These are phyloP conservation scores for Plemyria rubiginata DNA, from an alignment of 2,888 invertebrate genomes.

Conservation along the genomic window DNA sequence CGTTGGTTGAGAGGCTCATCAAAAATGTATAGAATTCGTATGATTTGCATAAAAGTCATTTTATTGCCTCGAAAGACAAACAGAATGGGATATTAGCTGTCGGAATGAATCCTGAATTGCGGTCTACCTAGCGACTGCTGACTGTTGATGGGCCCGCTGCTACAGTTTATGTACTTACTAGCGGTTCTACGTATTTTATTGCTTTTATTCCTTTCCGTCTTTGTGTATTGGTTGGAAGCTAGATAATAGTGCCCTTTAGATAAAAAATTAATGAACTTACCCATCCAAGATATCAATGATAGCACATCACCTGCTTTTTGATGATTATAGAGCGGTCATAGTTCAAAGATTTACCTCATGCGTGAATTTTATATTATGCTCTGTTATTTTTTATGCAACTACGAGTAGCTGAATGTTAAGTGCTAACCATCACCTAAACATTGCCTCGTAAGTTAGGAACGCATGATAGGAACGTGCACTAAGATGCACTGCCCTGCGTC, in stretches of 20 bases:
- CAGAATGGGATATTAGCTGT: slow-evolving; percentile 82
- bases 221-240: not conserved
- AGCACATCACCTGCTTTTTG: no score
- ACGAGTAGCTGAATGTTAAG: no score
- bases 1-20: slow-evolving; percentile 71
- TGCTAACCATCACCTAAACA: no score
- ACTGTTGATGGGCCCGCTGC: slow-evolving; percentile 17
- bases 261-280: slow-evolving; percentile 10
- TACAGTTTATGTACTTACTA: slow-evolving; percentile 22
- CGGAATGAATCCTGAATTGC: slow-evolving; percentile 74
- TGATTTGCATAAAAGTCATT: slow-evolving; percentile 85
- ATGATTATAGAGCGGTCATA: no score
- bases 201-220: slow-evolving; percentile 15
- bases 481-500: no score
- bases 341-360: no score
- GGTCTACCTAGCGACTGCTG: slow-evolving; percentile 43
- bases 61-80: slow-evolving; percentile 84
- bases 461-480: no score
- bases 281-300: no score
- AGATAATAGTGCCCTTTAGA: not conserved
- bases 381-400: no score
- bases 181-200: slow-evolving; percentile 17
- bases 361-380: no score
- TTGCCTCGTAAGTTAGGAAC: no score
- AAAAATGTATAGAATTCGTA: slow-evolving; percentile 85